Percentiles rank a stretch among this genome's conserved stretches.
Conservation (phyloP, 2,113 vertebrate genomes). For the Sarotherodon lohbergeri region DNA sequence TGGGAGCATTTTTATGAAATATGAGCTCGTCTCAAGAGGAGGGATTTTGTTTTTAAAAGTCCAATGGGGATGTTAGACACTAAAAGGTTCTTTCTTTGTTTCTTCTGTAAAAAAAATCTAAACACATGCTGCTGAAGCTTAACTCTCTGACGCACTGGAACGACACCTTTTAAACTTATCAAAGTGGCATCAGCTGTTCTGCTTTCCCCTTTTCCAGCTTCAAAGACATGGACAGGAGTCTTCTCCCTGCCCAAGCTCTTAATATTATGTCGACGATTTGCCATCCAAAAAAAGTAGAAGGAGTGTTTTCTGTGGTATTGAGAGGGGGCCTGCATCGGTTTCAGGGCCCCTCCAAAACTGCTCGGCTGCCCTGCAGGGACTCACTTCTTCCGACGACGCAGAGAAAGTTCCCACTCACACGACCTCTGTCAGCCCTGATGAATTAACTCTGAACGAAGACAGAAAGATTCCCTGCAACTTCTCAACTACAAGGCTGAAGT, state of each 20-base stretch:
- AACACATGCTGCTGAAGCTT: neutral
- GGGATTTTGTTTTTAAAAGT: neutral
- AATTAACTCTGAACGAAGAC: neutral
- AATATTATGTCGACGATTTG: neutral
- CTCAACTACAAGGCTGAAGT: neutral
- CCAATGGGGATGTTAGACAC: neutral
- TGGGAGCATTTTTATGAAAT: neutral
- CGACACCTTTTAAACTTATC: neutral
- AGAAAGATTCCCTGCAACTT: neutral
- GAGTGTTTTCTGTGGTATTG: neutral
- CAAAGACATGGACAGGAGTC: neutral
- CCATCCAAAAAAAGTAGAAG: neutral
- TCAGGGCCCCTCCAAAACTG: neutral
- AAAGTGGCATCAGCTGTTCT: neutral
- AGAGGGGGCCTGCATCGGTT: neutral
- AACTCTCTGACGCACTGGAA: neutral
- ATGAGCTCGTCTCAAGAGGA: neutral
- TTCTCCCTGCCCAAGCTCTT: neutral
- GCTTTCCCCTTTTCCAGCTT: neutral
- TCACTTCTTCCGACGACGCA: neutral
- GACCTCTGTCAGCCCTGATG: slow-evolving; percentile 52
- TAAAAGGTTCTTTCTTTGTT: neutral
- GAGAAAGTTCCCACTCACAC: slow-evolving; percentile 58
- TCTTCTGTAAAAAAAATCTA: neutral
- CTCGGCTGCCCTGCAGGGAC: neutral